These are phyloP conservation scores for Lonchura striata DNA, from an alignment of 2,113 vertebrate species.

Conservation along the genomic window DNA sequence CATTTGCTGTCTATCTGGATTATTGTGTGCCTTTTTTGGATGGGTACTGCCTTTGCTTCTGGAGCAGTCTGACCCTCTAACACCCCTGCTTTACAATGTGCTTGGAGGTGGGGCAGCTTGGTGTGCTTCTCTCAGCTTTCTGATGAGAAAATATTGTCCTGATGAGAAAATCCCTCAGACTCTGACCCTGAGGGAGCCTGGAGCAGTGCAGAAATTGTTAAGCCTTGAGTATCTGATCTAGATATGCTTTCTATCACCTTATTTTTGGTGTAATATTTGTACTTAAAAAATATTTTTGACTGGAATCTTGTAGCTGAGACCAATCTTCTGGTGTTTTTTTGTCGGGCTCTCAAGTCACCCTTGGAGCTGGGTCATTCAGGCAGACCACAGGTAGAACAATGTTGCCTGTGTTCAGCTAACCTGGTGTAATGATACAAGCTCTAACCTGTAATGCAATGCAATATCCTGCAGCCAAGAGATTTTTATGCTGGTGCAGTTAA, in stretches of 20 bases:
- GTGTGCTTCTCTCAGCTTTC: neutral
- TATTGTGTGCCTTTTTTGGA: neutral
- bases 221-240: neutral
- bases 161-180: neutral
- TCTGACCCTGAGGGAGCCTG: neutral
- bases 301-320: neutral
- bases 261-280: neutral
- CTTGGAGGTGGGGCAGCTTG: neutral
- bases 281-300: neutral
- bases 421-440: neutral
- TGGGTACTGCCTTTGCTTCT: neutral
- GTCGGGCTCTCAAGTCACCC: neutral
- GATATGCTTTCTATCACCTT: neutral
- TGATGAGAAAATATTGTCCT: neutral
- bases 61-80: neutral
- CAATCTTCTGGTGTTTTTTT: neutral
- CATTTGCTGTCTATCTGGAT: neutral
- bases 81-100: neutral
- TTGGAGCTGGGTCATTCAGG: neutral
- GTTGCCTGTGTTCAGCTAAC: neutral
- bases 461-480: neutral
- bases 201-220: neutral
- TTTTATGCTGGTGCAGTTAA: neutral
- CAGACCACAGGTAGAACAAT: neutral
- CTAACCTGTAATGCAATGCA: neutral